phyloP scores from a whole-genome alignment of 2,888 invertebrate genomes.

The Phortica okadai region DNA sequence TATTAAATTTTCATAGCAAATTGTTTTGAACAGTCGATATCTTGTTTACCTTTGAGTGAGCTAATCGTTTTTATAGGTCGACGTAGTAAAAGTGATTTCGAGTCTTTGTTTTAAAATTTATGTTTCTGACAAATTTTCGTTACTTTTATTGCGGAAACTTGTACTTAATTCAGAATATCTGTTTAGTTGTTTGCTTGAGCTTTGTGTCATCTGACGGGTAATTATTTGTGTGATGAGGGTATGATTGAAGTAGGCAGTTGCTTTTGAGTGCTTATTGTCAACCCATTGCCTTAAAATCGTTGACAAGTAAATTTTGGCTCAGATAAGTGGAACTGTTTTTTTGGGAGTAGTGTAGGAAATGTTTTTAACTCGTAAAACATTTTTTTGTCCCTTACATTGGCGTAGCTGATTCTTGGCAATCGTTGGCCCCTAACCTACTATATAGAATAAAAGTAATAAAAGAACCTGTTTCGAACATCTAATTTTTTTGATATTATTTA shows the following conservation, averaged over 20 bases:
- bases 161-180: neutral
- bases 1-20: conserved; percentile 66
- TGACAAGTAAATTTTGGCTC: conserved; percentile 15
- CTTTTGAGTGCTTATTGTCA: neutral
- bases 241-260: neutral
- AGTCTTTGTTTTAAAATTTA: neutral
- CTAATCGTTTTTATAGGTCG: conserved; percentile 7
- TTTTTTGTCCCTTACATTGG: too few species aligned
- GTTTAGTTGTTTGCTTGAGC: neutral
- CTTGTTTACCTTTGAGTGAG: neutral
- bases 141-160: conserved; percentile 21
- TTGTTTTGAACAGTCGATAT: conserved; percentile 47
- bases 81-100: neutral
- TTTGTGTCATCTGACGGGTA: conserved; percentile 11
- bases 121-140: conserved; percentile 4
- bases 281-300: conserved; percentile 25
- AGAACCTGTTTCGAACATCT: too few species aligned
- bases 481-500: too few species aligned
- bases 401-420: too few species aligned
- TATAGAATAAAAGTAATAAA: too few species aligned
- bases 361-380: too few species aligned
- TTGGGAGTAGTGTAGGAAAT: too few species aligned
- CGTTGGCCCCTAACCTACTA: too few species aligned
- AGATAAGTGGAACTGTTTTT: neutral
- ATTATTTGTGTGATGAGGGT: conserved; percentile 18